phyloP scores from a whole-genome alignment of 2,888 invertebrate genomes.

The Linyphia triangularis region DNA sequence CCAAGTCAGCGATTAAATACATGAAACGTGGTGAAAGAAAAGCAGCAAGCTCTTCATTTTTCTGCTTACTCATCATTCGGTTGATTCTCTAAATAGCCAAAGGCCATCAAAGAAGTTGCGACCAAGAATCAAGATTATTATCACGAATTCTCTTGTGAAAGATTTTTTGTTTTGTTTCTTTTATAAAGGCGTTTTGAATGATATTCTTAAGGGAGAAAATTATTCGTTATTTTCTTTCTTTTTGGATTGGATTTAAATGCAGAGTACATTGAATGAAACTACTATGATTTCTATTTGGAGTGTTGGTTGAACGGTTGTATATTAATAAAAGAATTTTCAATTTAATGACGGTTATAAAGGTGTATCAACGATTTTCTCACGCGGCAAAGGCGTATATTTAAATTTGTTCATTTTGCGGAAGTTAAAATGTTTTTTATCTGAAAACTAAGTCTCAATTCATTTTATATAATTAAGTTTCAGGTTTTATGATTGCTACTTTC shows the following conservation, averaged over 20 bases:
- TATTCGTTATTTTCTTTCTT: constrained; percentile 32
- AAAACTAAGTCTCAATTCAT: too few relatives aligned
- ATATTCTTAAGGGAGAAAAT: constrained; percentile 26
- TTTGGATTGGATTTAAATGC: constrained; percentile 32
- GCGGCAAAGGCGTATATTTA: too few relatives aligned
- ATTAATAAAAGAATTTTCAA: constrained; percentile 1
- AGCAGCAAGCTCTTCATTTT: constrained; percentile 9
- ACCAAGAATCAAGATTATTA: constrained; percentile 33
- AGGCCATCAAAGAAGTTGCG: constrained; percentile 30
- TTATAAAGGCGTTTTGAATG: constrained; percentile 36
- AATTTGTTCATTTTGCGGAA: too few relatives aligned
- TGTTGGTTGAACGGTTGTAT: constrained; percentile 19
- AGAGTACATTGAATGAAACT: constrained; percentile 14
- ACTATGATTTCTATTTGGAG: constrained; percentile 34
- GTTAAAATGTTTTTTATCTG: too few relatives aligned
- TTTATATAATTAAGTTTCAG: too few relatives aligned
- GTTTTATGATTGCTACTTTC: too few relatives aligned
- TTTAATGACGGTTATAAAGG: too few relatives aligned
- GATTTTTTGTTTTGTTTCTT: constrained; percentile 25
- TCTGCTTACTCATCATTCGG: not conserved
- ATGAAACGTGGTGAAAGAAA: constrained; percentile 9
- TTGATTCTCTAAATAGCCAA: constrained; percentile 22
- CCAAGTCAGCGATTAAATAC: constrained; percentile 46
- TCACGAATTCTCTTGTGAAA: constrained; percentile 14
- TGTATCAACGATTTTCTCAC: too few relatives aligned